phyloP scores from a whole-genome alignment of 2,888 invertebrate species.

The Eueremaeus valkanovi region DNA sequence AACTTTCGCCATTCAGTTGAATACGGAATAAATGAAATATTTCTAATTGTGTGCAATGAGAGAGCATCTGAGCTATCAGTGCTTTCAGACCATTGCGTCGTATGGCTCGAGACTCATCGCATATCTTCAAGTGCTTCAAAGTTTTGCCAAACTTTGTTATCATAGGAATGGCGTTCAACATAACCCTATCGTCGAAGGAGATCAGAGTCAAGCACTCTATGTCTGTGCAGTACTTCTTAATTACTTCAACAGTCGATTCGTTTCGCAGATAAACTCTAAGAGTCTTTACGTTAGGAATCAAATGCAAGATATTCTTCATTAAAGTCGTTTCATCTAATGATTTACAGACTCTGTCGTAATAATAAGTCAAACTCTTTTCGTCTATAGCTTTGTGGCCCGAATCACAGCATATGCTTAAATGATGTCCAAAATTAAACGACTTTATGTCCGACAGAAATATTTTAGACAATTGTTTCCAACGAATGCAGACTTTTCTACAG shows the following conservation, averaged over 20 bases:
- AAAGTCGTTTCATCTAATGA: not conserved
- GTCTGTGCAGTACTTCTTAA: not conserved
- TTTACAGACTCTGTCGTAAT: not conserved
- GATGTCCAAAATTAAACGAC: not conserved
- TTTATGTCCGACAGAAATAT: not conserved
- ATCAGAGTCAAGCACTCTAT: not conserved
- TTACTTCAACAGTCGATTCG: not conserved
- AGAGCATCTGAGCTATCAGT: not conserved
- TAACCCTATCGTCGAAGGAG: not conserved
- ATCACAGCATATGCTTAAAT: not conserved
- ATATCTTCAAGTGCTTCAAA: not conserved
- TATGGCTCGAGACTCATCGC: not conserved
- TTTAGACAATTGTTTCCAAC: conserved; percentile 1
- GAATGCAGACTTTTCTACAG: not conserved
- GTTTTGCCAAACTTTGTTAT: not conserved
- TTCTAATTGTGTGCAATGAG: not conserved
- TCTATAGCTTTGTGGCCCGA: not conserved
- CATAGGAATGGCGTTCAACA: not conserved
- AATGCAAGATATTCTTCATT: not conserved
- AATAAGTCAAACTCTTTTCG: not conserved
- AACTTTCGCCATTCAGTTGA: not conserved
- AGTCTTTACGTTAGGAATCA: not conserved
- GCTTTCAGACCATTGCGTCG: not conserved
- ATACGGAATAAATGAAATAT: conserved; percentile 5
- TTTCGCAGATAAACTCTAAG: not conserved